A percentile compares a stretch with the other conserved stretches of the same genome.
phyloP scores from a whole-genome alignment of 1,140 invertebrate genomes.

The Andricus grossulariae region DNA sequence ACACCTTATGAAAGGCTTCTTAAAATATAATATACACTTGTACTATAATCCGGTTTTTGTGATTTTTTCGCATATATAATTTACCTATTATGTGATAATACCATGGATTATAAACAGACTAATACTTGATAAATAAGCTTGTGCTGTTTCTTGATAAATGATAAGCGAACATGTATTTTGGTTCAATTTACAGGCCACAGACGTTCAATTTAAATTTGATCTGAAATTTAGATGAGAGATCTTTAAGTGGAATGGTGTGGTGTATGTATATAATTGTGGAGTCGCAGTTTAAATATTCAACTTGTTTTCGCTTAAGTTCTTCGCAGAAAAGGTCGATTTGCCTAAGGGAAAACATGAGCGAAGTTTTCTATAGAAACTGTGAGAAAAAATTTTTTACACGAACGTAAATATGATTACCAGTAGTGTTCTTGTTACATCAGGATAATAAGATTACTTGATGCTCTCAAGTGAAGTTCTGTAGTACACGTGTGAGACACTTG shows the following conservation, averaged over 20 bases:
- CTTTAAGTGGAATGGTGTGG: not conserved
- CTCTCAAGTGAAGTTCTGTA: not conserved
- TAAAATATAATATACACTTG: too few relatives aligned
- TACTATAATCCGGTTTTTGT: too few relatives aligned
- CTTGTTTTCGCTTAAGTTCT: not conserved
- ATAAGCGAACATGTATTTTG: too few relatives aligned
- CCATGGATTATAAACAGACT: too few relatives aligned
- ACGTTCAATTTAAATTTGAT: not conserved
- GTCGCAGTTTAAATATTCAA: not conserved
- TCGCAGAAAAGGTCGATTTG: constrained; percentile 2
- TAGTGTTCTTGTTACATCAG: constrained; percentile 2
- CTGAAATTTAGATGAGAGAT: not conserved
- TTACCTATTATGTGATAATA: too few relatives aligned
- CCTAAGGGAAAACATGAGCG: not conserved
- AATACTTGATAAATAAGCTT: too few relatives aligned
- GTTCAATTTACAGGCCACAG: not conserved
- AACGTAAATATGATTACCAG: constrained; percentile 12
- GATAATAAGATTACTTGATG: constrained; percentile 23
- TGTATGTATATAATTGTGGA: not conserved
- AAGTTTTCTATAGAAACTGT: not conserved
- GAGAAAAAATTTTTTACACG: not conserved
- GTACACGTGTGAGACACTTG: not conserved
- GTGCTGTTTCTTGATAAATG: too few relatives aligned
- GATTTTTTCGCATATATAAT: too few relatives aligned
- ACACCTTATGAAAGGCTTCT: too few relatives aligned